Conservation (phyloP, 2,888 invertebrate species). For the Pilophorus perplexus region DNA sequence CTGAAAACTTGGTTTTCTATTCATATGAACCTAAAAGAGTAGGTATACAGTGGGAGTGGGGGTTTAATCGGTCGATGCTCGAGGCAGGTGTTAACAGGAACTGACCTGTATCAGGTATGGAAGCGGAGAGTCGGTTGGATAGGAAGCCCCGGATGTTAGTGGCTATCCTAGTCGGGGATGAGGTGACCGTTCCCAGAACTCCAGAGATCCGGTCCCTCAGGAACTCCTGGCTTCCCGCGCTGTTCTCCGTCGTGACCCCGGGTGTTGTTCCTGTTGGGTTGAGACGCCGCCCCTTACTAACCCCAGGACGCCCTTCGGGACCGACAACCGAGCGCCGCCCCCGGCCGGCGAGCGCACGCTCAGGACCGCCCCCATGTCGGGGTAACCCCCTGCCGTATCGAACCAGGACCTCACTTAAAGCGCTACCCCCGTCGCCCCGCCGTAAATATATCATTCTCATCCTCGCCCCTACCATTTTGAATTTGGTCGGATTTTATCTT, state of each 20-base stretch:
- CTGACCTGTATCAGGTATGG: constrained; percentile 44
- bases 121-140: constrained; percentile 50
- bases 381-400: constrained; percentile 32
- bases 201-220: constrained; percentile 41
- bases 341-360: constrained; percentile 22
- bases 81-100: too few species aligned
- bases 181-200: constrained; percentile 54
- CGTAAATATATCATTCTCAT: constrained; percentile 31
- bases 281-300: constrained; percentile 41
- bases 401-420: constrained; percentile 36
- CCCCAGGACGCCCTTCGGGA: constrained; percentile 8
- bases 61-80: too few species aligned
- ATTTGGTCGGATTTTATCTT: constrained; percentile 17
- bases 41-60: too few species aligned
- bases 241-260: constrained; percentile 50
- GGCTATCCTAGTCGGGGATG: constrained; percentile 64
- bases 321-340: constrained; percentile 34
- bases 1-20: too few species aligned
- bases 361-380: constrained; percentile 28
- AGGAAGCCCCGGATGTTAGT: constrained; percentile 72
- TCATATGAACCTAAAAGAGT: too few species aligned
- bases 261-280: constrained; percentile 31
- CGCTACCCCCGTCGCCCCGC: constrained; percentile 21
- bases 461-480: constrained; percentile 28
- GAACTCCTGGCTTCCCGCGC: constrained; percentile 38